Evolutionary conservation across 2,888 invertebrate species (phyloP).

Genomic region (Habroteleia sp.): DNA sequence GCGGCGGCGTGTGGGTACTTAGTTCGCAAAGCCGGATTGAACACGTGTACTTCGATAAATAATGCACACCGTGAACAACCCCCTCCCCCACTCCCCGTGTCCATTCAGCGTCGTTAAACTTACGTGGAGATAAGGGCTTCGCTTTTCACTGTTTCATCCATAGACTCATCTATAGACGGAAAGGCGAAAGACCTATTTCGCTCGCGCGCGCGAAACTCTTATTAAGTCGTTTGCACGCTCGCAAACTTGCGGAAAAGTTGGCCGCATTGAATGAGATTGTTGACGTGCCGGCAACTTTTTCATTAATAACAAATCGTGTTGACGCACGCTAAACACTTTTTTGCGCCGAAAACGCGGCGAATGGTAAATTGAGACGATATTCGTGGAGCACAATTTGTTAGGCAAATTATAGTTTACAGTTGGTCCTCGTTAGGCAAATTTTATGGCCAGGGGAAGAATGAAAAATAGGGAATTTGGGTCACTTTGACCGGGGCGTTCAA

Average conservation of each 20-base stretch:
- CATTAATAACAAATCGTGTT: conserved; percentile 41
- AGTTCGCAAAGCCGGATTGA: conserved; percentile 74
- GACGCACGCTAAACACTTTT: conserved; percentile 11
- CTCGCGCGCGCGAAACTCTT: conserved; percentile 24
- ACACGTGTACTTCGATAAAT: conserved; percentile 80
- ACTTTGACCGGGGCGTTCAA: too few species aligned
- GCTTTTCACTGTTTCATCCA: conserved; percentile 64
- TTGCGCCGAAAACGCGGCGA: conserved; percentile 6
- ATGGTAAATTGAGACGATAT: too few species aligned
- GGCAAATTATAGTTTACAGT: too few species aligned
- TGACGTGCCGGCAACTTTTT: conserved; percentile 30
- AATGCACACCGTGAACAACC: conserved; percentile 70
- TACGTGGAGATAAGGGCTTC: conserved; percentile 68
- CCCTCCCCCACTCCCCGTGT: conserved; percentile 39
- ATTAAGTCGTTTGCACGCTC: conserved; percentile 39
- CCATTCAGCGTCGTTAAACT: conserved; percentile 65
- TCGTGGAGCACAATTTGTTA: too few species aligned
- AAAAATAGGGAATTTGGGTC: too few species aligned
- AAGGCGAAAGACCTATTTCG: conserved; percentile 42
- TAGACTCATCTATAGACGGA: conserved; percentile 60
- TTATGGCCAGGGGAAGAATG: too few species aligned
- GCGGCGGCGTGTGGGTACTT: conserved; percentile 57
- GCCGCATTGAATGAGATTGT: conserved; percentile 18
- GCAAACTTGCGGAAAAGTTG: conserved; percentile 34
- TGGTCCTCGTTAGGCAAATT: too few species aligned